Conservation (phyloP, 2,113 vertebrate genomes). For the Brachypodius melanocephalos region DNA sequence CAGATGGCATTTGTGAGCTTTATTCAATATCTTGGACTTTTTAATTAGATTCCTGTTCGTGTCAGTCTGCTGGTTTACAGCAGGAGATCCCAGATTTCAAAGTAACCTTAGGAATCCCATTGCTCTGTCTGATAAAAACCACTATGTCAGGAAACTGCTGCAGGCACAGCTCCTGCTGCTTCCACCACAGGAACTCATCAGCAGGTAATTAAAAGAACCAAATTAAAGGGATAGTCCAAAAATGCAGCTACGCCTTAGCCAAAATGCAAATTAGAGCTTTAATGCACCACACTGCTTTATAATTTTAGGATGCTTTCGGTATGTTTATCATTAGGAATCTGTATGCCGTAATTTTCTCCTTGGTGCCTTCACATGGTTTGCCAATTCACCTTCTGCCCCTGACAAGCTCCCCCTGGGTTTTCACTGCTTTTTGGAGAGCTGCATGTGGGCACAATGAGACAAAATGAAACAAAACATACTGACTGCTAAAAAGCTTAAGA, state of each 20-base stretch:
- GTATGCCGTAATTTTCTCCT: not conserved
- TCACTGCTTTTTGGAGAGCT: not conserved
- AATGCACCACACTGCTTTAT: constrained; percentile 10
- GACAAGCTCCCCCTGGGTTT: not conserved
- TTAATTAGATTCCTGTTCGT: constrained; percentile 55
- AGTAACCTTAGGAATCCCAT: constrained; percentile 27
- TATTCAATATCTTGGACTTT: constrained; percentile 21
- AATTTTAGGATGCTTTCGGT: constrained; percentile 23
- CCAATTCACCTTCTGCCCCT: not conserved
- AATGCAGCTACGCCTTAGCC: not conserved
- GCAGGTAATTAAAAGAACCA: constrained; percentile 37
- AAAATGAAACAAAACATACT: not conserved
- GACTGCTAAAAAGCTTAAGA: not conserved
- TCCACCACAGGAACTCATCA: constrained; percentile 6
- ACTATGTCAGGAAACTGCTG: not conserved
- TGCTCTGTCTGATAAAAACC: constrained; percentile 10
- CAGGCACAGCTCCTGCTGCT: constrained; percentile 4
- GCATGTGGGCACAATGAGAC: not conserved
- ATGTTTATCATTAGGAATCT: constrained; percentile 12
- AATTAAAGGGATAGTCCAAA: constrained; percentile 47
- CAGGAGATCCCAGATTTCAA: constrained; percentile 32
- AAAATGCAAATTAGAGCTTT: constrained; percentile 38
- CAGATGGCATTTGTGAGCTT: constrained; percentile 52
- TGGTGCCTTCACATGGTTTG: not conserved
- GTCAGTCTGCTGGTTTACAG: constrained; percentile 12